A percentile compares a stretch with the other conserved stretches of the same genome.
phyloP scores from a whole-genome alignment of 2,113 vertebrate genomes.

The Sinocyclocheilus maitianheensis region DNA sequence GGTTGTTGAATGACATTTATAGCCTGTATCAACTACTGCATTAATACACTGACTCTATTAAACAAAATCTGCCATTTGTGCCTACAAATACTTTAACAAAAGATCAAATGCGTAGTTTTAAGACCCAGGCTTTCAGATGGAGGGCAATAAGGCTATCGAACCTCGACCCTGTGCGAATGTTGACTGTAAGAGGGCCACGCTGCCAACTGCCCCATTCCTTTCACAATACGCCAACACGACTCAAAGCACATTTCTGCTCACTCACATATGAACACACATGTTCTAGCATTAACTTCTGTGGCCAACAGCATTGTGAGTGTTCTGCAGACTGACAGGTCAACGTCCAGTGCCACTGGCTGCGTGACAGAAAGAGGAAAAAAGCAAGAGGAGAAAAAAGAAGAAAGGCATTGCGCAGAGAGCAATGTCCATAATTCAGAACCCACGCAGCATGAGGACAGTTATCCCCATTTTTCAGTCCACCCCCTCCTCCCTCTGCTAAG shows the following conservation, averaged over 20 bases:
- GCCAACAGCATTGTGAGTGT: slow-evolving; percentile 22
- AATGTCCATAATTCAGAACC: slow-evolving; percentile 19
- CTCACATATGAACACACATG: slow-evolving; percentile 26
- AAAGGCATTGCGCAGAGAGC: slow-evolving; percentile 6
- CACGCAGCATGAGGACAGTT: slow-evolving; percentile 47
- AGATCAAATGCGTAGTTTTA: not conserved
- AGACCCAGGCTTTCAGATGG: not conserved
- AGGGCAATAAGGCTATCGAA: not conserved
- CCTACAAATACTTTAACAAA: not conserved
- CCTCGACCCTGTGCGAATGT: not conserved
- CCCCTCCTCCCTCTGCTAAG: slow-evolving; percentile 3
- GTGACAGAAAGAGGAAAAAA: slow-evolving; percentile 13
- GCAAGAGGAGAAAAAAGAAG: not conserved
- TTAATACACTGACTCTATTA: not conserved
- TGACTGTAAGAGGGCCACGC: not conserved
- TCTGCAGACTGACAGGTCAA: slow-evolving; percentile 32
- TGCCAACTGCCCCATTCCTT: not conserved
- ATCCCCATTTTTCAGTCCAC: slow-evolving; percentile 37
- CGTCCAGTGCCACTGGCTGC: slow-evolving; percentile 5
- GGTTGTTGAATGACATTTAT: not conserved
- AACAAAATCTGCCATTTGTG: not conserved
- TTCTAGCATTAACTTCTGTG: slow-evolving; percentile 30
- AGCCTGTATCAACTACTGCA: not conserved
- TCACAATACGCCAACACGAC: slow-evolving; percentile 3
- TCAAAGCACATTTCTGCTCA: not conserved